A percentile compares a stretch with the other conserved stretches of the same genome.
Evolutionary conservation across 2,797 vertebrate genomes (phyloP).

Genomic region (Lemur catta): DNA sequence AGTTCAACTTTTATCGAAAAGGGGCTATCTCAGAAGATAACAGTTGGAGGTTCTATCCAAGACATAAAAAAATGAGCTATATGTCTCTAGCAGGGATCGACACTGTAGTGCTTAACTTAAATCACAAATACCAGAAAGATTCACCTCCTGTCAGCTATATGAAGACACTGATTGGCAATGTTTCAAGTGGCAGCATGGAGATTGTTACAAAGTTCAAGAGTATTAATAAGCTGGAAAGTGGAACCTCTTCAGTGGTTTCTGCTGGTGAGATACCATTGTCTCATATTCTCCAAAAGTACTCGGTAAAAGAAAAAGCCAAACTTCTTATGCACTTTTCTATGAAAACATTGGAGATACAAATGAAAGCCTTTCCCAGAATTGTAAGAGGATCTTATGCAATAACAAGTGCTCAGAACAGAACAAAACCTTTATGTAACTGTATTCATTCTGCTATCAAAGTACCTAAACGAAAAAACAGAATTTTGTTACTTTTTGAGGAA

Average conservation of each 20-base stretch:
- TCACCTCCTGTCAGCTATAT: neutral
- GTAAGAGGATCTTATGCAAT: slow-evolving; percentile 40
- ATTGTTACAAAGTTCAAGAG: neutral
- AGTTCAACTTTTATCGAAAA: neutral
- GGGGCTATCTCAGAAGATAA: neutral
- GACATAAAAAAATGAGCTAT: neutral
- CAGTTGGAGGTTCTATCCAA: neutral
- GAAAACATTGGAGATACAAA: slow-evolving; percentile 57
- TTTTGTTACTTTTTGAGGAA: slow-evolving; percentile 52
- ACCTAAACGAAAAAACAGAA: slow-evolving; percentile 16
- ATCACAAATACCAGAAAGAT: neutral
- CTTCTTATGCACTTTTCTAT: slow-evolving; percentile 52
- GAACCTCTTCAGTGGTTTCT: neutral
- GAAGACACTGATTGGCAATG: neutral
- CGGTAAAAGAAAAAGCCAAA: slow-evolving; percentile 11
- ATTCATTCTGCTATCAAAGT: neutral
- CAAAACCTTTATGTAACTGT: neutral
- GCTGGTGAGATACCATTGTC: neutral
- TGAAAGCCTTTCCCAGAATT: slow-evolving; percentile 33
- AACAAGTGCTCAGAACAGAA: neutral
- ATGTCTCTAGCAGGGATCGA: neutral
- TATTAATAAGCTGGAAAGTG: neutral
- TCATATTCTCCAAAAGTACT: slow-evolving; percentile 24
- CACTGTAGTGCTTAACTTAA: neutral
- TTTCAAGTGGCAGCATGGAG: neutral